These are phyloP conservation scores for Bradypus variegatus DNA, from an alignment of 2,797 vertebrate genomes.

Conservation along the genomic window DNA sequence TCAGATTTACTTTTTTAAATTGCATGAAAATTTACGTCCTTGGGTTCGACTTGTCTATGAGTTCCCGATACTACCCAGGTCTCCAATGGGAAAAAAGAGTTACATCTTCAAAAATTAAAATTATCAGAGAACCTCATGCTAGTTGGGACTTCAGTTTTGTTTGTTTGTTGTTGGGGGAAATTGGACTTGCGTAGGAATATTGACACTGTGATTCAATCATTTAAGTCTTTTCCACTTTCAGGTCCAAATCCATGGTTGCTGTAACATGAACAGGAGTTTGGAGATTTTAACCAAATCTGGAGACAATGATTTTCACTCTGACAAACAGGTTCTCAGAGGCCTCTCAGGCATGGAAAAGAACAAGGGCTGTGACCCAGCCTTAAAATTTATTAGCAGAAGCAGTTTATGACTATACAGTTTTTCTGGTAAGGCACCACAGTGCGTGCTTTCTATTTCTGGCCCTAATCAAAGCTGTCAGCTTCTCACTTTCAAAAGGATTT, in stretches of 20 bases:
- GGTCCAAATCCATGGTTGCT: not conserved
- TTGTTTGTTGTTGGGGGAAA: not conserved
- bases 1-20: conserved; percentile 4
- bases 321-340: not conserved
- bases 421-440: not conserved
- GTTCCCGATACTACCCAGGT: not conserved
- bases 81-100: not conserved
- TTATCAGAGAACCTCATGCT: not conserved
- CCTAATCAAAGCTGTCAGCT: conserved; percentile 27
- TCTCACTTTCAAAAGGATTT: conserved; percentile 42
- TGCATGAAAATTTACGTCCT: not conserved
- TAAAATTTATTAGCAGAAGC: conserved; percentile 18
- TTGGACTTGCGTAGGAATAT: not conserved
- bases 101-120: conserved; percentile 3
- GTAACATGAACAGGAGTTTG: not conserved
- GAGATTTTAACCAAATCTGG: not conserved
- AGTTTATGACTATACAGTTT: not conserved
- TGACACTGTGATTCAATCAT: not conserved
- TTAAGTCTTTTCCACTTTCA: not conserved
- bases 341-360: not conserved
- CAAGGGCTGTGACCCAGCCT: not conserved
- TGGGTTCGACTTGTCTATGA: not conserved
- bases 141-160: not conserved
- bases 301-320: not conserved
- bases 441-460: conserved; percentile 48